Conservation (phyloP, 2,888 invertebrate species). For the Limnephilus auricula region DNA sequence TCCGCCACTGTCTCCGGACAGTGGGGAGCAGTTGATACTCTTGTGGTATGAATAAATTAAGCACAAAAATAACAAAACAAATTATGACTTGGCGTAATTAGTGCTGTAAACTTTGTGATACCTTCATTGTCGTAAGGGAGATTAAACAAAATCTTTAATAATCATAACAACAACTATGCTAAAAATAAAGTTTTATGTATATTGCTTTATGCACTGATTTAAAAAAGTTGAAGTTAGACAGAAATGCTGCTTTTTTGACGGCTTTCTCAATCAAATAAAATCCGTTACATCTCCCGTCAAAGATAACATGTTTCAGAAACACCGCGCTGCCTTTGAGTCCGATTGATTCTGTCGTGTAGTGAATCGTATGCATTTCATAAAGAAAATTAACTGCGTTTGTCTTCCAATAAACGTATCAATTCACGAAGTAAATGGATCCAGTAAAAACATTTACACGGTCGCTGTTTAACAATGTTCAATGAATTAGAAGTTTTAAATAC, state of each 20-base stretch:
- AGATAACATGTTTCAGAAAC: neutral
- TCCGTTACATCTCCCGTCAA: neutral
- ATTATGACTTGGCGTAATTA: too few relatives aligned
- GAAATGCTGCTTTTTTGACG: neutral
- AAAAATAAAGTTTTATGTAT: neutral
- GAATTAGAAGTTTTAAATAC: slow-evolving; percentile 12
- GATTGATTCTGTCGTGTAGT: neutral
- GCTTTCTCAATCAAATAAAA: neutral
- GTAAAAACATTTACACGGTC: slow-evolving; percentile 10
- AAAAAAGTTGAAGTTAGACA: neutral
- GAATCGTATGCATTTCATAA: slow-evolving; percentile 10
- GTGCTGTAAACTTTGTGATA: neutral
- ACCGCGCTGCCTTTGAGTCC: neutral
- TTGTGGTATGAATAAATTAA: too few relatives aligned
- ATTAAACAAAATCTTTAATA: neutral
- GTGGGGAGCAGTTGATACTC: too few relatives aligned
- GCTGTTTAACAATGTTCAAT: slow-evolving; percentile 2
- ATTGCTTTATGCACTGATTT: neutral
- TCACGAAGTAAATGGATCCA: neutral
- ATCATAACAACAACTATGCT: neutral
- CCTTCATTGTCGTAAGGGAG: neutral
- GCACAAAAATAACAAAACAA: too few relatives aligned
- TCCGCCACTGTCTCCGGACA: neutral
- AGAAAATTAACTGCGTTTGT: slow-evolving; percentile 22
- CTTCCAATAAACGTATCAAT: slow-evolving; percentile 31